phyloP scores from a whole-genome alignment of 2,797 vertebrate species.

The Danionella dracula region DNA sequence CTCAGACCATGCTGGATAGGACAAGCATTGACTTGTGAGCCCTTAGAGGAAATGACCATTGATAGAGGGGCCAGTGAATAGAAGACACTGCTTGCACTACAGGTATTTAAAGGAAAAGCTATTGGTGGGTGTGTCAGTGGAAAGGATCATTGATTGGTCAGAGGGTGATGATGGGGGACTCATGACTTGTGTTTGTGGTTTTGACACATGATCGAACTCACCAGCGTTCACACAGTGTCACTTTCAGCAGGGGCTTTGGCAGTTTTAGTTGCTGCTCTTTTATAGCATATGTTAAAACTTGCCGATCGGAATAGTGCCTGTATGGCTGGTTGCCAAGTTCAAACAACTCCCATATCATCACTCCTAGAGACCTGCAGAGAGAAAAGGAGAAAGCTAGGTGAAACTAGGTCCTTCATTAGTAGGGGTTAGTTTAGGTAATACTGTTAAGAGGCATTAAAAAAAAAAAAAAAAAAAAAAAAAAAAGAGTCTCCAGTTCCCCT shows the following conservation, averaged over 20 bases:
- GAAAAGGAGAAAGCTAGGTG: not conserved
- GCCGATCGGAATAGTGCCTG: conserved; percentile 86
- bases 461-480: too few relatives aligned
- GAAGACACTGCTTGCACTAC: conserved; percentile 22
- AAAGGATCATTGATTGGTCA: conserved; percentile 26
- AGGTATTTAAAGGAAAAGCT: conserved; percentile 23
- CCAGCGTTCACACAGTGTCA: conserved; percentile 89
- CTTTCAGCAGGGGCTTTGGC: conserved; percentile 84
- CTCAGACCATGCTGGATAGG: conserved; percentile 52
- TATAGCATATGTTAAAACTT: conserved; percentile 90
- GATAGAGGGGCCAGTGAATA: conserved; percentile 27
- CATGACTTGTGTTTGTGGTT: conserved; percentile 26
- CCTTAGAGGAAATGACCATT: conserved; percentile 39
- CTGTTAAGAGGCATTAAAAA: too few relatives aligned
- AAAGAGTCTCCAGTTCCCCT: too few relatives aligned
- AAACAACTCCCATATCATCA: conserved; percentile 94
- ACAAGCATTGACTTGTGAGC: conserved; percentile 50
- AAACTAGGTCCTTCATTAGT: too few relatives aligned
- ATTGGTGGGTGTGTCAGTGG: conserved; percentile 26
- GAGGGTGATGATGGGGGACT: not conserved
- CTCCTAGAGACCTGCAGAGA: conserved; percentile 83
- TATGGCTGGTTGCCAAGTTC: conserved; percentile 93
- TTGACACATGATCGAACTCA: conserved; percentile 61
- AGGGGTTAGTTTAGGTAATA: too few relatives aligned
- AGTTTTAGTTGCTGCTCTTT: conserved; percentile 97